A percentile compares a stretch with the other conserved stretches of the same genome.
phyloP scores from a whole-genome alignment of 2,113 vertebrate genomes.

The Litocranius walleri region DNA sequence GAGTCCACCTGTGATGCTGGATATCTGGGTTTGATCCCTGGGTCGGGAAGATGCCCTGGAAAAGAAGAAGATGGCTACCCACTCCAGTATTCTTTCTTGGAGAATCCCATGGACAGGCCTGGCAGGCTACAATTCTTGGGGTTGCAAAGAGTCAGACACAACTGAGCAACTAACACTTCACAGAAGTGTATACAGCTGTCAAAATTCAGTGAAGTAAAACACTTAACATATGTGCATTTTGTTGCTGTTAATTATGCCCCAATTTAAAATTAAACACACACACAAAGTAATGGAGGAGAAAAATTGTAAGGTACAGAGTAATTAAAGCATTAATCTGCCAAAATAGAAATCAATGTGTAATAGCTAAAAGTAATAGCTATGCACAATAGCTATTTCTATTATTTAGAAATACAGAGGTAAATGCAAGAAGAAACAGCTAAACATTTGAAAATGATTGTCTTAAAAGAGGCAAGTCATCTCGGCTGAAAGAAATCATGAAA shows the following conservation, averaged over 20 bases:
- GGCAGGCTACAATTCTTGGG: neutral
- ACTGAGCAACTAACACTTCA: neutral
- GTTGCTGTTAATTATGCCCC: neutral
- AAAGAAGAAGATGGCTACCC: neutral
- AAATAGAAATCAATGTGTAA: neutral
- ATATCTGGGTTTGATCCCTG: neutral
- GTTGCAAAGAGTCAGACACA: neutral
- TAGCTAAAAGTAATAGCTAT: neutral
- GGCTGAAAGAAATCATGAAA: neutral
- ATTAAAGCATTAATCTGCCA: neutral
- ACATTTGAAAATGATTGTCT: neutral
- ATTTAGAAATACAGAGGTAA: neutral
- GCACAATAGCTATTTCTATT: neutral
- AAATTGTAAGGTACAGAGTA: neutral
- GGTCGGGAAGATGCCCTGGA: neutral
- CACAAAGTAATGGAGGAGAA: neutral
- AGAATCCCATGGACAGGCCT: neutral
- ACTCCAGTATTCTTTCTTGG: neutral
- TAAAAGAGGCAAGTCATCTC: neutral
- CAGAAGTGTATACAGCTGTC: neutral
- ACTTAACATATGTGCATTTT: neutral
- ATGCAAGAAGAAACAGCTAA: neutral
- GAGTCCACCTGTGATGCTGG: too few relatives aligned
- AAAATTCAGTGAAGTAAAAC: neutral
- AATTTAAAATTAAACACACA: neutral